These are phyloP conservation scores for Amphipoea oculea DNA, from an alignment of 2,888 invertebrate genomes.

Conservation along the genomic window DNA sequence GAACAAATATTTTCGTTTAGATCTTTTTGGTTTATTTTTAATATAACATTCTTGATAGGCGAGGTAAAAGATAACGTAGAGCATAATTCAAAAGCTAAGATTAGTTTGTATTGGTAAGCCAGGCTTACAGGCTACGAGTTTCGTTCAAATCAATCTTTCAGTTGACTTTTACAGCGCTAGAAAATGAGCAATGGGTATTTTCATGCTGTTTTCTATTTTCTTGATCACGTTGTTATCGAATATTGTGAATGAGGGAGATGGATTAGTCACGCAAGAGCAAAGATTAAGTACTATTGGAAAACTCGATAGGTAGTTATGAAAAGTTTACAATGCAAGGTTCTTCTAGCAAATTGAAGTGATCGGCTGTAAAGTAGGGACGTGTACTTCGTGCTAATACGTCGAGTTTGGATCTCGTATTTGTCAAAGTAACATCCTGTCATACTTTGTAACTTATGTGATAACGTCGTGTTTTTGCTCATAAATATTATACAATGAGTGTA, in stretches of 20 bases:
- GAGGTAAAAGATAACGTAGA: constrained; percentile 6
- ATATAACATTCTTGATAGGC: constrained; percentile 38
- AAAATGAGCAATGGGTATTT: constrained; percentile 53
- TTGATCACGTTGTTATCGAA: constrained; percentile 43
- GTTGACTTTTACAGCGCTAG: constrained; percentile 56
- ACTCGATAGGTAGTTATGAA: constrained; percentile 13
- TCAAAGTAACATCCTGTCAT: constrained; percentile 18
- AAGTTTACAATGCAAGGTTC: neutral
- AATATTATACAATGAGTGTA: neutral
- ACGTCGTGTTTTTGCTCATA: constrained; percentile 8
- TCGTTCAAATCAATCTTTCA: constrained; percentile 49
- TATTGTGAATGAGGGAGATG: constrained; percentile 38
- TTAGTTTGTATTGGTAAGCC: constrained; percentile 27
- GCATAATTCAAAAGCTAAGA: constrained; percentile 32
- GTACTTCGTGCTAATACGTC: constrained; percentile 3
- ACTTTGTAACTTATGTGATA: constrained; percentile 38
- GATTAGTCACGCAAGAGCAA: constrained; percentile 36
- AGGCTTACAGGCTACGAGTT: neutral
- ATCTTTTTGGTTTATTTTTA: constrained; percentile 38
- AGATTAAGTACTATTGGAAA: constrained; percentile 41
- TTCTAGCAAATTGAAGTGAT: constrained; percentile 16
- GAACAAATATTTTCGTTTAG: constrained; percentile 60
- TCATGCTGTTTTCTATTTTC: constrained; percentile 50
- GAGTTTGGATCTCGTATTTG: constrained; percentile 18
- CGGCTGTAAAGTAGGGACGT: constrained; percentile 15